Conservation (phyloP, 2,888 invertebrate species). For the Acrocyrtus sp. region DNA sequence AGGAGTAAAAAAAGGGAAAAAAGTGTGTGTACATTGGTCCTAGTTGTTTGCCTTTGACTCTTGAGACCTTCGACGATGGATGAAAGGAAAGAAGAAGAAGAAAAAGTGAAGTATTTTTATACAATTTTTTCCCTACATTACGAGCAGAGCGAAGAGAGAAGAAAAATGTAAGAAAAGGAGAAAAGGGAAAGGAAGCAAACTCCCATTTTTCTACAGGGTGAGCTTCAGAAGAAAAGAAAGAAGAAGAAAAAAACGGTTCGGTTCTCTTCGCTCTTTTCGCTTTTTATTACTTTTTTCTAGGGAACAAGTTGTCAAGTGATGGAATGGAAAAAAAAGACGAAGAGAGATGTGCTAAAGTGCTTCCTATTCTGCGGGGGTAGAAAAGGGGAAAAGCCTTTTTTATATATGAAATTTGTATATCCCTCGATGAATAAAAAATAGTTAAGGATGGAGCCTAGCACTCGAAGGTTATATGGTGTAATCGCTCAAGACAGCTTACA, state of each 20-base stretch:
- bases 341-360: no score
- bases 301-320: constrained; percentile 52
- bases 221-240: constrained; percentile 23
- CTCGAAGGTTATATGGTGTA: no score
- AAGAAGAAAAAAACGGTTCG: constrained; percentile 36
- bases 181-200: constrained; percentile 35
- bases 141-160: no score
- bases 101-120: no score
- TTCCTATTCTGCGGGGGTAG: no score
- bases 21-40: constrained; percentile 21
- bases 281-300: constrained; percentile 45
- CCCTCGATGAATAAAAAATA: no score
- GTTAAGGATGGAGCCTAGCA: no score
- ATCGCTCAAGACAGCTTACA: no score
- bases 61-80: constrained; percentile 27
- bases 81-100: neutral
- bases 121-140: no score
- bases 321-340: constrained; percentile 16
- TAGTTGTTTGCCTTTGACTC: constrained; percentile 47
- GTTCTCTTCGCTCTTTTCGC: constrained; percentile 20
- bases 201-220: constrained; percentile 59
- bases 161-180: constrained; percentile 8
- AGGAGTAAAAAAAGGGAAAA: no score
- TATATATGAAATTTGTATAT: no score
- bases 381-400: no score